These are phyloP conservation scores for Cyclina sinensis DNA, from an alignment of 1,140 invertebrate genomes.

Conservation along the genomic window DNA sequence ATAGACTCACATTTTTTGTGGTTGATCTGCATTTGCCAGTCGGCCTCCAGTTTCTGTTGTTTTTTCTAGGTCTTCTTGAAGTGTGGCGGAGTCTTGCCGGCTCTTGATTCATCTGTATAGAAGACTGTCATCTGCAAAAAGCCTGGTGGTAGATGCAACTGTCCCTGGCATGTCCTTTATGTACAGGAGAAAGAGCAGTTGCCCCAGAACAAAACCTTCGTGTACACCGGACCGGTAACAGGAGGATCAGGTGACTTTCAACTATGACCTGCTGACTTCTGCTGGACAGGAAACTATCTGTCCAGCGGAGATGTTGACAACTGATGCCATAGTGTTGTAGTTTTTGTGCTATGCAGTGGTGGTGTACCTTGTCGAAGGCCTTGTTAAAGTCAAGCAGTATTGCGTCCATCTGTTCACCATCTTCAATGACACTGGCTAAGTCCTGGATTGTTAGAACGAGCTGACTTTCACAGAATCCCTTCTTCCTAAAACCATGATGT, in stretches of 20 bases:
- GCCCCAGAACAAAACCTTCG: background rate
- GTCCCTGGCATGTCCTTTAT: slow-evolving; percentile 5
- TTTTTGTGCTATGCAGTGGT: background rate
- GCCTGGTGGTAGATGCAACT: too few relatives aligned
- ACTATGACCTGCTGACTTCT: slow-evolving; percentile 5
- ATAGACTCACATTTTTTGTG: too few relatives aligned
- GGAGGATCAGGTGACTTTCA: background rate
- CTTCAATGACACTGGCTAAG: background rate
- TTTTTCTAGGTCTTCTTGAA: too few relatives aligned
- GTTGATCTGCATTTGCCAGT: too few relatives aligned
- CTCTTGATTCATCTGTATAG: too few relatives aligned
- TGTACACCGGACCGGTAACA: background rate
- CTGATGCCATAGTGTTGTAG: slow-evolving; percentile 1
- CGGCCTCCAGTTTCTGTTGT: too few relatives aligned
- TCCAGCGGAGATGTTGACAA: background rate
- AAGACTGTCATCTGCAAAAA: too few relatives aligned
- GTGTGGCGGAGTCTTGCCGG: background rate
- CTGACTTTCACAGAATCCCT: slow-evolving; percentile 22
- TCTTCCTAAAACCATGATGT: background rate
- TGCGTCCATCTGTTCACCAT: background rate
- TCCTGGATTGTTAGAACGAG: background rate
- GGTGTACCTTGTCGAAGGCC: slow-evolving; percentile 3
- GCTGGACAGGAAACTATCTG: background rate
- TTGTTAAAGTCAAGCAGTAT: slow-evolving; percentile 39
- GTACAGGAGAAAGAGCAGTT: slow-evolving; percentile 4